Evolutionary conservation across 2,888 invertebrate genomes (phyloP).

Genomic region (Cephus nigrinus): DNA sequence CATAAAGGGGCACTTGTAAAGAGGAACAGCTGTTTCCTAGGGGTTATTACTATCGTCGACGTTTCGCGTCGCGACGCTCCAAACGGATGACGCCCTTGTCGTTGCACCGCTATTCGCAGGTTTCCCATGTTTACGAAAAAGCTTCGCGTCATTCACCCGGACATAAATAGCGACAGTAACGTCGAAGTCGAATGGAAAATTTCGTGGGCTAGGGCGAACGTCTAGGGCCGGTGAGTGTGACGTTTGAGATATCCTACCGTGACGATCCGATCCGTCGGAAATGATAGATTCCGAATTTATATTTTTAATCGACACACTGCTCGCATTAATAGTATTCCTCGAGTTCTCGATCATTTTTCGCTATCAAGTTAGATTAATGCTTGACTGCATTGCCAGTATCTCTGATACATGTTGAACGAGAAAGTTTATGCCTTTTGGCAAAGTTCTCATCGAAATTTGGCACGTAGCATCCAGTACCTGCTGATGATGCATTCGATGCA

Average conservation of each 20-base stretch:
- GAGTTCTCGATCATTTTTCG: not conserved
- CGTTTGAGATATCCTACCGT: not conserved
- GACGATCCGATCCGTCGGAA: not conserved
- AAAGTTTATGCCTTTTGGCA: constrained; percentile 1
- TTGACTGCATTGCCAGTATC: not conserved
- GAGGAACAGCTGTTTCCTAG: not conserved
- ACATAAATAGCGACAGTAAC: not conserved
- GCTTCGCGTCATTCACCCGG: constrained; percentile 1
- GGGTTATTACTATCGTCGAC: not conserved
- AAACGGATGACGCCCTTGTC: not conserved
- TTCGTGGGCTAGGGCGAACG: not conserved
- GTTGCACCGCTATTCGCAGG: constrained; percentile 1
- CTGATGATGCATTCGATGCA: not conserved
- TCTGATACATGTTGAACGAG: not conserved
- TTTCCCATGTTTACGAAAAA: not conserved
- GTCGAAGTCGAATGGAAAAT: not conserved
- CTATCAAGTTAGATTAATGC: not conserved
- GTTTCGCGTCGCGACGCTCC: not conserved
- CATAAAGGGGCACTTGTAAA: not conserved
- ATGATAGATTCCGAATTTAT: not conserved
- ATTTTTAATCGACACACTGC: not conserved
- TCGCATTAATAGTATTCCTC: not conserved
- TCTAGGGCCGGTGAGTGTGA: not conserved
- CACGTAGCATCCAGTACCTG: not conserved
- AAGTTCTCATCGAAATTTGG: not conserved